A percentile compares a stretch with the other conserved stretches of the same genome.
Conservation (phyloP, 2,797 vertebrate genomes). For the Sarcoramphus papa region DNA sequence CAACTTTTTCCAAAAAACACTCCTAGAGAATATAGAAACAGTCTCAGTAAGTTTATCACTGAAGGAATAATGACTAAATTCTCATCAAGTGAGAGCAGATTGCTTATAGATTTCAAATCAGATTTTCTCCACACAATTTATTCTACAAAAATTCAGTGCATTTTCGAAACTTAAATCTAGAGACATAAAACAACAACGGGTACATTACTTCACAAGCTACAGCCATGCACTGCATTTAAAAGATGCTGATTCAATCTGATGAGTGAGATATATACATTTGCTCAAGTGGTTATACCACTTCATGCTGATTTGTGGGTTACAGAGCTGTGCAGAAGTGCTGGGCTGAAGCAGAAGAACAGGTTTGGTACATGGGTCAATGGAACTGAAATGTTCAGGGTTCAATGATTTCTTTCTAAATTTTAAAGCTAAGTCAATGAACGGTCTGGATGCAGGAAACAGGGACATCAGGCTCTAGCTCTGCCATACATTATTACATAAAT, state of each 20-base stretch:
- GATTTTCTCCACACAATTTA: background rate
- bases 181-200: background rate
- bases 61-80: background rate
- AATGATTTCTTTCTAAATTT: background rate
- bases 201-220: background rate
- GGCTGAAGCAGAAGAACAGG: background rate
- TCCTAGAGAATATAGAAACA: background rate
- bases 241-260: background rate
- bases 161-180: background rate
- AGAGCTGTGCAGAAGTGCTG: background rate
- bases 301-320: background rate
- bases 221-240: background rate
- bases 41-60: background rate
- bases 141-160: background rate
- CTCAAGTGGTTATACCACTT: background rate
- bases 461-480: background rate
- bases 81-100: background rate
- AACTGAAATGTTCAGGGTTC: background rate
- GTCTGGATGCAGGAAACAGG: background rate
- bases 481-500: background rate
- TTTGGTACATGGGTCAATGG: background rate
- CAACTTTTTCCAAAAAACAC: background rate
- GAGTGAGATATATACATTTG: background rate
- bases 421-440: background rate
- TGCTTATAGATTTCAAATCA: constrained; percentile 17